Percentiles rank a stretch among this genome's conserved stretches.
These are phyloP conservation scores for Drosophila kohkoa DNA, from an alignment of 1,140 invertebrate genomes.

Conservation along the genomic window DNA sequence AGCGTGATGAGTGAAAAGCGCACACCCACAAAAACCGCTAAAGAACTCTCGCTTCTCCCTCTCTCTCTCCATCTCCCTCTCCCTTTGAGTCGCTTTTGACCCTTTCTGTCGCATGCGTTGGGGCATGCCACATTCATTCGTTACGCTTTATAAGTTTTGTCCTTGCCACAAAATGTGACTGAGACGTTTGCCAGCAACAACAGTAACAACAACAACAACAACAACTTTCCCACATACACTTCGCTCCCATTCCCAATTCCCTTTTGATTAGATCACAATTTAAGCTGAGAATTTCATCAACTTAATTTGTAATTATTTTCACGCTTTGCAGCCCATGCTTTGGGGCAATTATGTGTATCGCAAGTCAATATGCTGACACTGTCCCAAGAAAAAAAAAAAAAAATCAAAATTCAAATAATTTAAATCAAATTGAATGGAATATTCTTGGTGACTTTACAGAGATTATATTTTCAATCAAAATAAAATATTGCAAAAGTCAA, in stretches of 20 bases:
- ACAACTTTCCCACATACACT: background rate
- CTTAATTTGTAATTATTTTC: constrained; percentile 14
- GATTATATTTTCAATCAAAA: no score
- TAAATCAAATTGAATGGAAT: background rate
- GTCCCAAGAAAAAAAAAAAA: background rate
- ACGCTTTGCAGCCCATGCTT: constrained; percentile 1
- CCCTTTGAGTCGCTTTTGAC: background rate
- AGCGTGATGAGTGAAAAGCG: constrained; percentile 50
- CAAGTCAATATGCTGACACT: background rate
- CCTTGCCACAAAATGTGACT: constrained; percentile 41
- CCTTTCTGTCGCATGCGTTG: constrained; percentile 12
- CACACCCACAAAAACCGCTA: constrained; percentile 65
- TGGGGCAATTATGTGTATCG: background rate
- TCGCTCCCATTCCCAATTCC: background rate
- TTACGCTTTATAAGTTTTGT: constrained; percentile 50
- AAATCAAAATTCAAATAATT: background rate
- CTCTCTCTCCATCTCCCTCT: background rate
- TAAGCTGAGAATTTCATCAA: constrained; percentile 12
- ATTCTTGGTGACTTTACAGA: no score
- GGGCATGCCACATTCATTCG: constrained; percentile 48
- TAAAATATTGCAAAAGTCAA: no score
- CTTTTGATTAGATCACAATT: constrained; percentile 5
- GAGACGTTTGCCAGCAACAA: background rate
- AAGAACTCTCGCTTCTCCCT: no score
- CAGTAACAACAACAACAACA: background rate